Conservation (phyloP, 2,113 vertebrate genomes). For the Malurus cyaneus region DNA sequence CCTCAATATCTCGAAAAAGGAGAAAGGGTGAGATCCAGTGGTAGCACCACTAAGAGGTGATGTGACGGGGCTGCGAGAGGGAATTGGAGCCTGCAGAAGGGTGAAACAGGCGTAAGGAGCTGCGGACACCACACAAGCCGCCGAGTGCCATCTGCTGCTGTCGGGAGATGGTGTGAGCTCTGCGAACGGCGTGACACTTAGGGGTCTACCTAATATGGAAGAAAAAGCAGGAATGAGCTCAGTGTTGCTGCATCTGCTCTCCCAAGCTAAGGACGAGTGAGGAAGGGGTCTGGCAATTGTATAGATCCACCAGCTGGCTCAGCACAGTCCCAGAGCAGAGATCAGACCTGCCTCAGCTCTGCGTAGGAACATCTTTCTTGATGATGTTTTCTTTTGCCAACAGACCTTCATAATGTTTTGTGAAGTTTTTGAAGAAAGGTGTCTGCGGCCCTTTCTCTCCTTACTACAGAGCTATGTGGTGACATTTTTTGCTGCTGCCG, state of each 20-base stretch:
- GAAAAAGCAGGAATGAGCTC: slow-evolving; percentile 56
- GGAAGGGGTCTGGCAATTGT: slow-evolving; percentile 52
- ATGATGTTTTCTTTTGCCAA: background rate
- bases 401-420: background rate
- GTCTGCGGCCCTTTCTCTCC: background rate
- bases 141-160: slow-evolving; percentile 66
- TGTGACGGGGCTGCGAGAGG: background rate
- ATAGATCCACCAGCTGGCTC: slow-evolving; percentile 15
- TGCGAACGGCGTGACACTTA: slow-evolving; percentile 31
- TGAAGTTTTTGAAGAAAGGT: background rate
- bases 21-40: background rate
- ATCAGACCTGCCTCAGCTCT: background rate
- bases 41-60: background rate
- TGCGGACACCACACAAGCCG: background rate
- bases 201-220: slow-evolving; percentile 66
- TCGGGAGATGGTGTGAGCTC: slow-evolving; percentile 58
- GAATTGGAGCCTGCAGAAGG: background rate
- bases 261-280: background rate
- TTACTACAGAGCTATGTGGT: background rate
- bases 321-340: background rate
- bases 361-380: background rate
- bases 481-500: background rate
- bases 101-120: background rate
- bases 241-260: slow-evolving; percentile 39
- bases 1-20: background rate